These are phyloP conservation scores for Notarius lentiginosus DNA, from an alignment of 2,113 vertebrate species.

Conservation along the genomic window DNA sequence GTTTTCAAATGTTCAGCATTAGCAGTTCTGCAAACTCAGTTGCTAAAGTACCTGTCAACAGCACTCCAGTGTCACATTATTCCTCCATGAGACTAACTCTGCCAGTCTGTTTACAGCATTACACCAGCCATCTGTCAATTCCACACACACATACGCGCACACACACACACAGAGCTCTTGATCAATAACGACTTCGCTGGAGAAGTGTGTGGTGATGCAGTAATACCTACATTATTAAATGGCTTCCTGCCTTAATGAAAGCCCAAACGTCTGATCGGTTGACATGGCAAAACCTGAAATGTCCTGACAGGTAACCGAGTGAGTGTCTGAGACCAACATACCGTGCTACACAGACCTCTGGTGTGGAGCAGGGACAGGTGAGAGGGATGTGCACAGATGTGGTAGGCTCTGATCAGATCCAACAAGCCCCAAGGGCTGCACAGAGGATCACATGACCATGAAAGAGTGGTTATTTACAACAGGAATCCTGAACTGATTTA, in stretches of 20 bases:
- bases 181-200: constrained; percentile 40
- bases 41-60: constrained; percentile 38
- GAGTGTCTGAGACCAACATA: neutral
- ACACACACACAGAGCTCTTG: constrained; percentile 32
- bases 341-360: neutral
- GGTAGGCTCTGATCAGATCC: neutral
- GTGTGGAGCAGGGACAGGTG: neutral
- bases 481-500: neutral
- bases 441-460: neutral
- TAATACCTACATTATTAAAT: constrained; percentile 46
- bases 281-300: neutral
- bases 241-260: constrained; percentile 28
- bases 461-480: neutral
- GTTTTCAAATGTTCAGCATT: constrained; percentile 12
- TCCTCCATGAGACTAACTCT: constrained; percentile 36
- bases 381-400: constrained; percentile 21
- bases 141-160: constrained; percentile 25
- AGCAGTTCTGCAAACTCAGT: constrained; percentile 15
- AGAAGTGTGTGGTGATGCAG: constrained; percentile 17
- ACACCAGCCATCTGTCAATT: constrained; percentile 35
- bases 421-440: neutral
- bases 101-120: constrained; percentile 36
- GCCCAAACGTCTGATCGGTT: neutral
- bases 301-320: constrained; percentile 9
- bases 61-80: constrained; percentile 39